Base-by-base conservation (phyloP, 2,888 invertebrate species). In the Teinopalpus imperialis region DNA sequence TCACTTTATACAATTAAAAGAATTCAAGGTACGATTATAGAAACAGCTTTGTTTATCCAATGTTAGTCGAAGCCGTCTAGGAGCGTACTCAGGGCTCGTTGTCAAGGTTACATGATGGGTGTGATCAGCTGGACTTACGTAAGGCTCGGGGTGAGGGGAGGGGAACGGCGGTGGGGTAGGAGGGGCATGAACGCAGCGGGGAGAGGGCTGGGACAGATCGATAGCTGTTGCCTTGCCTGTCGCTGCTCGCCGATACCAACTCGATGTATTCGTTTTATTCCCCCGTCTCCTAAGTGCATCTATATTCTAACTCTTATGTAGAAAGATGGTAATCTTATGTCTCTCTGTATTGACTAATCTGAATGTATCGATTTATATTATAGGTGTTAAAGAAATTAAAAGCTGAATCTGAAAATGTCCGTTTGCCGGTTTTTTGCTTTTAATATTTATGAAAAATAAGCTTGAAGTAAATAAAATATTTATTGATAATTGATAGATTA, bases 81-180 rank as follows among this genome's bases (percentile, higher is more conserved):
- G 16, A 46, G 73, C 74, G 74, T 78, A 74, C 78, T 71, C 67
- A 68, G 70, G 68, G 72, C 72, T 71, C 72, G 83, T 85, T 79
- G 74, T 71, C 83, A 85, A 86, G 85, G 86, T 85, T 86, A 85
- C 83, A 60, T 81, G 81, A 80, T 75, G 79, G 83, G 81, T 76
- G 78, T 76, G 83, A 86, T 86, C 86, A 86, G 86, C 86, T 86
- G 86, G 80, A 72, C 79, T 86, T 86, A 86, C 80, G 85, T 86
- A 86, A 86, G 80, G 81, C 74, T 66, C 65, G 68, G 67, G 69
- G 72, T 65, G 56, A 53, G 63, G 54, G 57, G 52, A 57, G 61
- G 49, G 60, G 47, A 58, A 53, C 39, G 50, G 43, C 34, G 41
- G 13, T 27, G 23, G 43, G 43, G 47, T 32, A 34, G 42, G 61